Percentiles rank a stretch among this genome's conserved stretches.
These are phyloP conservation scores for Caenorhabditis sinica DNA, from an alignment of 2,888 invertebrate genomes.

Conservation along the genomic window DNA sequence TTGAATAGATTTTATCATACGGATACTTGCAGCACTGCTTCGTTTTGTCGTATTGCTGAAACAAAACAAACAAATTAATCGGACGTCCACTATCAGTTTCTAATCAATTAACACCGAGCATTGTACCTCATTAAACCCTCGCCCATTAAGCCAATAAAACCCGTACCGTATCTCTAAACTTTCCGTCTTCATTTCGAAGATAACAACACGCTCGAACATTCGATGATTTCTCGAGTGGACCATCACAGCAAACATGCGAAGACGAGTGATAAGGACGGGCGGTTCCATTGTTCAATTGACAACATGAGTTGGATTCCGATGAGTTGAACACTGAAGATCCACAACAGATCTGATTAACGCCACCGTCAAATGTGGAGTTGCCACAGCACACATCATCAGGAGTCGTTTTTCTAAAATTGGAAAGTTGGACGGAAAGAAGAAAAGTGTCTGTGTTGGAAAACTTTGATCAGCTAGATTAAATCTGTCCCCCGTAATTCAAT, in stretches of 20 bases:
- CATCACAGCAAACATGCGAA: constrained; percentile 81
- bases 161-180: constrained; percentile 61
- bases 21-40: constrained; percentile 81
- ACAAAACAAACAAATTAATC: constrained; percentile 24
- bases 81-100: background rate
- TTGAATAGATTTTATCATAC: constrained; percentile 72
- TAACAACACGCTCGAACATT: constrained; percentile 79
- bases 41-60: constrained; percentile 75
- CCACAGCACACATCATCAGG: constrained; percentile 79
- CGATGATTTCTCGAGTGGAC: constrained; percentile 72
- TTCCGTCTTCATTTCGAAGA: constrained; percentile 59
- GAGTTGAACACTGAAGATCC: constrained; percentile 67
- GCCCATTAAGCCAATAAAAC: background rate
- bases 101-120: constrained; percentile 22
- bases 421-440: background rate
- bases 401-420: constrained; percentile 55
- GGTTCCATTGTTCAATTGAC: constrained; percentile 54
- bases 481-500: background rate
- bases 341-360: constrained; percentile 79
- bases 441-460: background rate
- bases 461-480: constrained; percentile 29
- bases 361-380: constrained; percentile 78
- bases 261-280: constrained; percentile 67
- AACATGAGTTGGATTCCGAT: constrained; percentile 71
- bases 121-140: constrained; percentile 4